phyloP scores from a whole-genome alignment of 2,113 vertebrate species.

The Spea multiplicata region DNA sequence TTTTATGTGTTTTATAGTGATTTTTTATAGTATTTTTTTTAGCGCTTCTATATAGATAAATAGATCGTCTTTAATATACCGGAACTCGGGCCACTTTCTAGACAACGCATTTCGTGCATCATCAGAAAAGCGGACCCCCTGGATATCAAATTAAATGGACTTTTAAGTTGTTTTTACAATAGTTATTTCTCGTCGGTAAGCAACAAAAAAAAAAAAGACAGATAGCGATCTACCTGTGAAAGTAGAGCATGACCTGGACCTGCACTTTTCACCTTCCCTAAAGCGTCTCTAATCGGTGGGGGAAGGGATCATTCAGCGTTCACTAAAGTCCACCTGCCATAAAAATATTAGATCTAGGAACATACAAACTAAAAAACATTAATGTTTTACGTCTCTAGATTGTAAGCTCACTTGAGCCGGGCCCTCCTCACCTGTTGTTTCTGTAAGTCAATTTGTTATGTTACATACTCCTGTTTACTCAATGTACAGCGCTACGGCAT shows the following conservation, averaged over 20 bases:
- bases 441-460: too few species aligned
- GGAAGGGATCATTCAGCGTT: too few species aligned
- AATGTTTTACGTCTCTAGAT: too few species aligned
- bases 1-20: not conserved
- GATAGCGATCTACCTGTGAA: conserved; percentile 6
- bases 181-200: too few species aligned
- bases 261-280: not conserved
- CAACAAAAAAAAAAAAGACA: conserved; percentile 3
- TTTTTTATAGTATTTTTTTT: not conserved
- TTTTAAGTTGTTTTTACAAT: not conserved
- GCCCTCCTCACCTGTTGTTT: too few species aligned
- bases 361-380: too few species aligned
- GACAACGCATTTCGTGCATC: not conserved
- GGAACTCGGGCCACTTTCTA: not conserved
- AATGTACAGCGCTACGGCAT: too few species aligned
- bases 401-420: too few species aligned
- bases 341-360: too few species aligned
- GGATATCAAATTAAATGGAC: not conserved
- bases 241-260: not conserved
- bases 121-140: not conserved
- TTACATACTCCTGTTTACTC: too few species aligned
- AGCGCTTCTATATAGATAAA: not conserved
- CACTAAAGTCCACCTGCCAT: too few species aligned
- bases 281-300: not conserved
- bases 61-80: not conserved